These are phyloP conservation scores for Arothron firmamentum DNA, from an alignment of 2,113 vertebrate species.

Conservation along the genomic window DNA sequence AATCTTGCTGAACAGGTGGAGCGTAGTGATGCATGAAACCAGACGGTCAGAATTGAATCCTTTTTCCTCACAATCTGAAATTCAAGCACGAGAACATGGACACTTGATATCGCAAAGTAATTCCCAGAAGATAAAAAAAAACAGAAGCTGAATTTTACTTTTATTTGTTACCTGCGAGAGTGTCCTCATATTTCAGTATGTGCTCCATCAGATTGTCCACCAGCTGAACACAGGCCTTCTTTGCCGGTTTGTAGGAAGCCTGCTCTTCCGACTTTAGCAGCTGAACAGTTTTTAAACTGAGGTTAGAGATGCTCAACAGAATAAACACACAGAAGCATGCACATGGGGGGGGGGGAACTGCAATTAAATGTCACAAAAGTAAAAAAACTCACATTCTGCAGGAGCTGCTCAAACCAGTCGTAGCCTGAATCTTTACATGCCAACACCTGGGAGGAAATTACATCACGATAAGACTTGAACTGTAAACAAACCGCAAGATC, in stretches of 20 bases:
- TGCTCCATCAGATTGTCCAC: conserved; percentile 98
- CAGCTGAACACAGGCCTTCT: conserved; percentile 94
- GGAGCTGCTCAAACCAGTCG: conserved; percentile 98
- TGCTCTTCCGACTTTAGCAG: conserved; percentile 93
- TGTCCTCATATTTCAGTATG: conserved; percentile 95
- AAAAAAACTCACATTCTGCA: conserved; percentile 89
- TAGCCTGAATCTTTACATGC: conserved; percentile 97
- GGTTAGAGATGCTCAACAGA: conserved; percentile 11
- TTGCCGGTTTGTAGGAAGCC: conserved; percentile 95
- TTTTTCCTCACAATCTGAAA: conserved; percentile 83
- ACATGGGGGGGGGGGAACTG: neutral
- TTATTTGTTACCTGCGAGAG: conserved; percentile 81
- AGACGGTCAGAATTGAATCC: conserved; percentile 87
- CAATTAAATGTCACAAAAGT: neutral
- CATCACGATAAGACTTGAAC: neutral
- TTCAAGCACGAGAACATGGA: neutral
- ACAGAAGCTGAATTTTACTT: neutral
- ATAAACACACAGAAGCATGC: neutral
- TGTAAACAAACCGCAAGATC: neutral
- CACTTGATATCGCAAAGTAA: neutral
- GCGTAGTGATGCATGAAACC: conserved; percentile 94
- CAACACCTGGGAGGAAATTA: conserved; percentile 77
- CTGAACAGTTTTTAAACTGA: conserved; percentile 57
- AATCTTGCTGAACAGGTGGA: conserved; percentile 98
- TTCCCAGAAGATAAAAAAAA: neutral